Percentiles rank a stretch among this genome's conserved stretches.
phyloP scores from a whole-genome alignment of 2,113 vertebrate species.

The Oncorhynchus nerka region DNA sequence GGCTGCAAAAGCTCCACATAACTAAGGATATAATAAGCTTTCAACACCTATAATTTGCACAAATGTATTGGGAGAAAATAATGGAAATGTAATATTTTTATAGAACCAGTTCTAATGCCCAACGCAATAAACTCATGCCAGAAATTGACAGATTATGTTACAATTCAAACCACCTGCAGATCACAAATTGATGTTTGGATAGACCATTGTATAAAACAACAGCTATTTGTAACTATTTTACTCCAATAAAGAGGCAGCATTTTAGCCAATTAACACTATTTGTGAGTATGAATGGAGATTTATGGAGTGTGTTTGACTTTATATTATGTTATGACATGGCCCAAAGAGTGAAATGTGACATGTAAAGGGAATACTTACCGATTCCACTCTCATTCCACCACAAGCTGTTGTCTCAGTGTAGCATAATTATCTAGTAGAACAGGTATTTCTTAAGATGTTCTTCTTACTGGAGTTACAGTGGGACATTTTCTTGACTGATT shows the following conservation, averaged over 20 bases:
- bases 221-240: conserved; percentile 29
- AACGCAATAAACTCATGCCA: conserved; percentile 39
- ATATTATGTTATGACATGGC: too few relatives aligned
- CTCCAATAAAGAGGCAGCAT: conserved; percentile 14
- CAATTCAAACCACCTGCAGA: conserved; percentile 41
- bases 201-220: conserved; percentile 3
- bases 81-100: conserved; percentile 48
- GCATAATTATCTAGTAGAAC: too few relatives aligned
- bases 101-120: conserved; percentile 40
- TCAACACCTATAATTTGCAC: conserved; percentile 46
- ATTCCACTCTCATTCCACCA: too few relatives aligned
- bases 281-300: too few relatives aligned
- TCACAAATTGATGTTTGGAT: conserved; percentile 35
- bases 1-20: conserved; percentile 12
- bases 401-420: too few relatives aligned
- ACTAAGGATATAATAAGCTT: conserved; percentile 43
- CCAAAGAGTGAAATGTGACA: too few relatives aligned
- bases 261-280: conserved; percentile 3
- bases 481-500: too few relatives aligned
- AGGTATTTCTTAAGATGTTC: too few relatives aligned
- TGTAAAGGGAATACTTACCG: too few relatives aligned
- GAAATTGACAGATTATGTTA: conserved; percentile 31
- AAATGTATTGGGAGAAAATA: conserved; percentile 44
- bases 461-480: too few relatives aligned
- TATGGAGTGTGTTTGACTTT: too few relatives aligned